Percentiles rank a stretch among this genome's conserved stretches.
Conservation (phyloP, 2,888 invertebrate species). For the Clostera curtula region DNA sequence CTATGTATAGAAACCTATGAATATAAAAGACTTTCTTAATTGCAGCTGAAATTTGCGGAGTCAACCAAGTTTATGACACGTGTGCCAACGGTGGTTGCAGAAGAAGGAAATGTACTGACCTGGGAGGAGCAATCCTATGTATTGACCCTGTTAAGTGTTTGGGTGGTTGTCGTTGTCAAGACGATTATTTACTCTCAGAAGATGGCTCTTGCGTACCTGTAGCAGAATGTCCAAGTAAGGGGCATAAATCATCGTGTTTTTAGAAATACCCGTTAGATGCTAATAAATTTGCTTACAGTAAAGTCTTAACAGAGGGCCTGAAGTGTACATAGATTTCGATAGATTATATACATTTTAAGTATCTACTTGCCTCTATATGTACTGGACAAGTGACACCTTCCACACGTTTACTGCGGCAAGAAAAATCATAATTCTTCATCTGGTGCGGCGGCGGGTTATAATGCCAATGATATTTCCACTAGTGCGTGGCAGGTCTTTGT, state of each 20-base stretch:
- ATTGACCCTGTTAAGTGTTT: slow-evolving; percentile 21
- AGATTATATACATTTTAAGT: no score
- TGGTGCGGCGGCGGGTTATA: no score
- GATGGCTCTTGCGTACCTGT: slow-evolving; percentile 28
- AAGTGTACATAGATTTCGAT: no score
- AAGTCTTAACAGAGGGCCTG: no score
- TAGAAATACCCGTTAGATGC: no score
- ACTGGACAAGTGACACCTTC: no score
- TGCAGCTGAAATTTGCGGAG: slow-evolving; percentile 17
- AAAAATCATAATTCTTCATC: no score
- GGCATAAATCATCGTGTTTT: background rate
- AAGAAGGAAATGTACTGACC: slow-evolving; percentile 24
- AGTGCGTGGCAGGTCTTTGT: no score
- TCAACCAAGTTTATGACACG: slow-evolving; percentile 19
- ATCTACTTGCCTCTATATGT: no score
- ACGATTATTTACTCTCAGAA: slow-evolving; percentile 15
- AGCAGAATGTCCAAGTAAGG: slow-evolving; percentile 22
- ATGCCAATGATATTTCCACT: no score
- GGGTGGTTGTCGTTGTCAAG: slow-evolving; percentile 25
- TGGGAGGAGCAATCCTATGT: slow-evolving; percentile 21
- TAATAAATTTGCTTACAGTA: no score
- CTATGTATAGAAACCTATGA: background rate
- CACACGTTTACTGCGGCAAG: no score
- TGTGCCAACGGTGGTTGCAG: slow-evolving; percentile 33
- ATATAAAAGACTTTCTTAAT: slow-evolving; percentile 1